Conservation (phyloP, 2,888 invertebrate genomes). For the Eupithecia dodoneata region DNA sequence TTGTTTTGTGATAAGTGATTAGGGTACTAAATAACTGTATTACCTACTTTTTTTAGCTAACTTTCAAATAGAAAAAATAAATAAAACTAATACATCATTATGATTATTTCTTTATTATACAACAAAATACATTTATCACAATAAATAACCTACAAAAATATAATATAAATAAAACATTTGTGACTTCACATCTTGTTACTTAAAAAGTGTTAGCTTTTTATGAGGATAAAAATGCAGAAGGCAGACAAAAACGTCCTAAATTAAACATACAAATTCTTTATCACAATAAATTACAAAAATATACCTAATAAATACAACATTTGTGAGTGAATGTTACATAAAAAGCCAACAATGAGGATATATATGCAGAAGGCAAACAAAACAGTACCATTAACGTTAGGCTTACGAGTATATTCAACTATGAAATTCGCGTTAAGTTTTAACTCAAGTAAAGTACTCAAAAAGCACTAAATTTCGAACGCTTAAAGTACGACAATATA, state of each 20-base stretch:
- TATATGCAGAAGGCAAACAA: background rate
- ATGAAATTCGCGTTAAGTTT: background rate
- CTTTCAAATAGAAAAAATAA: background rate
- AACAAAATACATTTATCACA: background rate
- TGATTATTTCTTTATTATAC: background rate
- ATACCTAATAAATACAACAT: background rate
- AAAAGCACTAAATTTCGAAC: background rate
- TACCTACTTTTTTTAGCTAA: background rate
- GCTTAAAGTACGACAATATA: background rate
- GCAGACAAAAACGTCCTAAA: background rate
- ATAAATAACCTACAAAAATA: slow-evolving; percentile 2
- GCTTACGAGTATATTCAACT: background rate
- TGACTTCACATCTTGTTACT: background rate
- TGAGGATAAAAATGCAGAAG: background rate
- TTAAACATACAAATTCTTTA: background rate
- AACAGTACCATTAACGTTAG: background rate
- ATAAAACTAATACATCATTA: background rate
- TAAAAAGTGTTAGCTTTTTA: background rate
- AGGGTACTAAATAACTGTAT: background rate
- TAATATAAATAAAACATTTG: background rate
- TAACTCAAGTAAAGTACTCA: background rate
- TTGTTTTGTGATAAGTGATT: background rate
- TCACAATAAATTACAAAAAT: slow-evolving; percentile 6
- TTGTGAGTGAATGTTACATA: background rate
- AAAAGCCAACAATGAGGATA: background rate